Percentiles rank a stretch among this genome's conserved stretches.
Evolutionary conservation across 2,888 invertebrate species (phyloP).

Genomic region (Scaeva pyrastri): DNA sequence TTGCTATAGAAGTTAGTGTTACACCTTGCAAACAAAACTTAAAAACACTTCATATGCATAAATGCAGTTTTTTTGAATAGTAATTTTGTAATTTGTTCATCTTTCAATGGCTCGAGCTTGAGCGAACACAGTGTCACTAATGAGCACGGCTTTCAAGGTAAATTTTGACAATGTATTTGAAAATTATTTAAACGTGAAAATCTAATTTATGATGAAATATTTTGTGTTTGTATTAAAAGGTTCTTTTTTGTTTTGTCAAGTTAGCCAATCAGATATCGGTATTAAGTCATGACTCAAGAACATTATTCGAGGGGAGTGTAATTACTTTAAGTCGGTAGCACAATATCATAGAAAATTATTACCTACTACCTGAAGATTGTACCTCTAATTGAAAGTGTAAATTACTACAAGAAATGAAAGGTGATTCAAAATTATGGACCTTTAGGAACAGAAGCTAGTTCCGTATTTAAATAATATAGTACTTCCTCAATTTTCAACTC

Average conservation of each 20-base stretch:
- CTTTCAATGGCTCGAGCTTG: conserved; percentile 29
- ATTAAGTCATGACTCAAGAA: not conserved
- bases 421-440: too few species aligned
- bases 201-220: not conserved
- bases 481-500: too few species aligned
- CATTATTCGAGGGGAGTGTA: too few species aligned
- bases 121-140: conserved; percentile 30
- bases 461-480: too few species aligned
- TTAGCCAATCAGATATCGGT: not conserved
- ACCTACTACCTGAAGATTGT: too few species aligned
- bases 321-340: too few species aligned
- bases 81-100: conserved; percentile 50
- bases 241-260: not conserved
- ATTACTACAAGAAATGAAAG: too few species aligned
- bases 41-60: not conserved
- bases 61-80: conserved; percentile 21
- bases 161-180: conserved; percentile 17
- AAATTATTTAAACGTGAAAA: conserved; percentile 11
- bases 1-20: not conserved
- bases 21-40: conserved; percentile 39
- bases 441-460: too few species aligned
- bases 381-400: too few species aligned
- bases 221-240: not conserved
- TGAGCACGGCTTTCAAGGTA: conserved; percentile 25
- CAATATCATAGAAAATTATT: too few species aligned